Evolutionary conservation across 2,113 vertebrate species (phyloP).

Genomic region (Holacanthus passer): DNA sequence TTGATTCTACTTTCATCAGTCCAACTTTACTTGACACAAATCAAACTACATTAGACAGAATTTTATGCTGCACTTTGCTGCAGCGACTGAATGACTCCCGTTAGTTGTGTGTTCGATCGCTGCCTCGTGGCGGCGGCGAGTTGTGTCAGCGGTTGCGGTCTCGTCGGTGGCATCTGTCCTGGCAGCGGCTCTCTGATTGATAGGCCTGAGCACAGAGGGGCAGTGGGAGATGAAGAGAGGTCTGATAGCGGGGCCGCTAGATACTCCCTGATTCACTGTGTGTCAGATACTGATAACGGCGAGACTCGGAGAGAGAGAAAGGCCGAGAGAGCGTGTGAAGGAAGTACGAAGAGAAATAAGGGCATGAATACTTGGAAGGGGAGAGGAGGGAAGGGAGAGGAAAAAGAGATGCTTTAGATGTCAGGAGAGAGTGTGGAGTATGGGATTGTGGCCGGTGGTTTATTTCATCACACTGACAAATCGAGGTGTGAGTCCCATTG

Average conservation of each 20-base stretch:
- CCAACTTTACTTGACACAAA: too few species aligned
- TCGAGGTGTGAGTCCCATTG: conserved; percentile 62
- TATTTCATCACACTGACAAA: conserved; percentile 81
- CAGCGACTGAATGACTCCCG: not conserved
- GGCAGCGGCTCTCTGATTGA: conserved; percentile 81
- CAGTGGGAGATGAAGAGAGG: conserved; percentile 83
- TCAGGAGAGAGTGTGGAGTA: conserved; percentile 53
- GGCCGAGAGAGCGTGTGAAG: conserved; percentile 42
- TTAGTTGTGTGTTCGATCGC: conserved; percentile 32
- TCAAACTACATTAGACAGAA: too few species aligned
- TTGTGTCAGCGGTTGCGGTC: conserved; percentile 15
- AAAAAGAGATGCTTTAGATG: conserved; percentile 59
- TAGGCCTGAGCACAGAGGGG: conserved; percentile 78
- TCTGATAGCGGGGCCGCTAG: conserved; percentile 83
- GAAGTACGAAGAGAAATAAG: conserved; percentile 61
- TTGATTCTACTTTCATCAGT: too few species aligned
- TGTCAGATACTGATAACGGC: conserved; percentile 86
- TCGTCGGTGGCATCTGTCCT: conserved; percentile 47
- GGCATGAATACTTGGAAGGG: conserved; percentile 57
- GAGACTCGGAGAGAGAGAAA: conserved; percentile 60
- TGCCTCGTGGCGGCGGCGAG: not conserved
- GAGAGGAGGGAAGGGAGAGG: conserved; percentile 20
- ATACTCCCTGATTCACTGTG: conserved; percentile 86
- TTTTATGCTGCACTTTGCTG: too few species aligned
- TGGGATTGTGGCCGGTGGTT: conserved; percentile 62